phyloP scores from a whole-genome alignment of 2,797 vertebrate species.

The Catostomus latipinnis region DNA sequence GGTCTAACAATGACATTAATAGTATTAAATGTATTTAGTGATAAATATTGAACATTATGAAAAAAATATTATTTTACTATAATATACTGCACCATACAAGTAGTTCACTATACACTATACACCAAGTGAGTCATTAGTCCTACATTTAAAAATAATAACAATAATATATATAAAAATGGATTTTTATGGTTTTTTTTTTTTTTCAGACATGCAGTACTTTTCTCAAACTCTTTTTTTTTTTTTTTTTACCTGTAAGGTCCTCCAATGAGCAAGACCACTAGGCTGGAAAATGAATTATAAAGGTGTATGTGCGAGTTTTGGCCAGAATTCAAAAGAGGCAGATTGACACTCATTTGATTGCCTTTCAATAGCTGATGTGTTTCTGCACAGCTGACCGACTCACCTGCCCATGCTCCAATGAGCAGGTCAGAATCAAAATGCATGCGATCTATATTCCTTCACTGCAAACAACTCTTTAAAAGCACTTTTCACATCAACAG shows the following conservation, averaged over 20 bases:
- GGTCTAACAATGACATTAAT: too few relatives aligned
- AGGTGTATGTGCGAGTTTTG: slow-evolving; percentile 43
- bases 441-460: slow-evolving; percentile 51
- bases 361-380: slow-evolving; percentile 63
- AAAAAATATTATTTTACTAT: too few relatives aligned
- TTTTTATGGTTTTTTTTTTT: not conserved
- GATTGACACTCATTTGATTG: slow-evolving; percentile 66
- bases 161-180: too few relatives aligned
- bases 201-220: slow-evolving; percentile 20
- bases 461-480: slow-evolving; percentile 55
- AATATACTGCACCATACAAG: too few relatives aligned
- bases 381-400: slow-evolving; percentile 56
- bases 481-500: slow-evolving; percentile 55
- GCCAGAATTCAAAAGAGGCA: slow-evolving; percentile 57
- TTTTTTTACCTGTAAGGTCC: not conserved
- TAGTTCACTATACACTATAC: too few relatives aligned
- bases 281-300: slow-evolving; percentile 59
- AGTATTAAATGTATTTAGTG: too few relatives aligned
- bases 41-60: too few relatives aligned
- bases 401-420: slow-evolving; percentile 50
- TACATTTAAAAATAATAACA: too few relatives aligned
- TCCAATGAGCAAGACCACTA: slow-evolving; percentile 51
- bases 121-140: too few relatives aligned
- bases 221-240: not conserved
- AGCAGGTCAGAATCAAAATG: slow-evolving; percentile 53